Conservation (phyloP, 1,140 invertebrate species). For the Ceratina australensis region DNA sequence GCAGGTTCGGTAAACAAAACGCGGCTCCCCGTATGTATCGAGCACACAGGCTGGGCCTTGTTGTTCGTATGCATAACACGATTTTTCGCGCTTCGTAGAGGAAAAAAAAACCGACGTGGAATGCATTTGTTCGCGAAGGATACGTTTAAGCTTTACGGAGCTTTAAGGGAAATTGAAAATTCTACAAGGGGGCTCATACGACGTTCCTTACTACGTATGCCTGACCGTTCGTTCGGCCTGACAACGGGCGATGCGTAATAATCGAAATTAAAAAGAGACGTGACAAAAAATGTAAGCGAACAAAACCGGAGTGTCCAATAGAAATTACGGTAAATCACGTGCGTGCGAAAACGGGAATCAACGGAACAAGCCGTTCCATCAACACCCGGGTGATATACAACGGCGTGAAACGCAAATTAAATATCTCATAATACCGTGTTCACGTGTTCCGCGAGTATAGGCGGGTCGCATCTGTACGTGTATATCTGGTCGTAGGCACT, state of each 20-base stretch:
- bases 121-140: slow-evolving; percentile 9
- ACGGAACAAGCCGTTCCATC: slow-evolving; percentile 64
- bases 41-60: neutral
- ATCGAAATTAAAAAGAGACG: no score
- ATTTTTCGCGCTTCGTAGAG: slow-evolving; percentile 8
- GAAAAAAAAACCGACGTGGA: neutral
- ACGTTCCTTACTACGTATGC: neutral
- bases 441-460: slow-evolving; percentile 44
- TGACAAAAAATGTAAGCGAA: no score
- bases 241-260: neutral
- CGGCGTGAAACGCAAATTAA: slow-evolving; percentile 67
- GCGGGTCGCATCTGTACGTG: slow-evolving; percentile 23
- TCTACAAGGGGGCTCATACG: slow-evolving; percentile 6
- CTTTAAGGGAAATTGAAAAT: slow-evolving; percentile 33
- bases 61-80: neutral
- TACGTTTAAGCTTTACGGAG: slow-evolving; percentile 23
- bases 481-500: slow-evolving; percentile 43
- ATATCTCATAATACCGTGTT: slow-evolving; percentile 65
- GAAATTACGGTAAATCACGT: slow-evolving; percentile 56
- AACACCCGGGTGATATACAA: slow-evolving; percentile 63
- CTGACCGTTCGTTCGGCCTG: neutral
- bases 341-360: slow-evolving; percentile 50
- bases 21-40: slow-evolving; percentile 8
- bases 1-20: slow-evolving; percentile 14
- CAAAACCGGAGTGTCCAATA: slow-evolving; percentile 33